Evolutionary conservation across 2,113 vertebrate species (phyloP), one percentile per base, ranked within the genome.

Genomic region (Solenodon paradoxus): DNA sequence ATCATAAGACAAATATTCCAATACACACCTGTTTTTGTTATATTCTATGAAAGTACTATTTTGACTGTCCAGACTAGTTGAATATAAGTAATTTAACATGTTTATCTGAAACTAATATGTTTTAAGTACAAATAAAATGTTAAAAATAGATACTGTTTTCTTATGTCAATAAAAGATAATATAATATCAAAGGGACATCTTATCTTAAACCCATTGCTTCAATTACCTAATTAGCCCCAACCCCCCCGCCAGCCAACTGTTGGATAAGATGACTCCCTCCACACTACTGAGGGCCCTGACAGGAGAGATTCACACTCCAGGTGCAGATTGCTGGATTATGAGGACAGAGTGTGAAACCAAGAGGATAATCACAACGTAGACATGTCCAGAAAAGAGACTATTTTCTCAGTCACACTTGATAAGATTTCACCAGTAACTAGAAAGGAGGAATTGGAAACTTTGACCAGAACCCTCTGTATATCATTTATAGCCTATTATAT

Each of bases 341-440:
- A 45, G 9, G 38, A 68, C 69, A 83, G 38, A 16, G 5, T 51
- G 45, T 75, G 64, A 94, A 75, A 78, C 19, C 11, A n/a, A 66
- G 64, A 42, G 49, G 24, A 80, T 22, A 53, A 81, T 80, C 47
- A 81, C 28, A 90, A 61, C 20, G 3, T 32, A 1, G 40, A 61
- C 32, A 71, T 11, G 4, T 82, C 66, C 94, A 81, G 78, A 68
- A 92, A 57, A 82, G 11, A 55, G 71, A 63, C 49, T 71, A 5
- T 61, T 90, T 93, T 92, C 68, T 88, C 84, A 92, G 72, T 55
- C 42, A 74, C 40, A 72, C 81, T 40, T 63, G 94, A 79, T 90
- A 75, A 90, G 53, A 69, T 91, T 92, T 95, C 93, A 88, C 38
- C 72, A 85, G 94, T 22, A 86, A 90, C 88, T 45, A 57, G 90